Percentiles rank a stretch among this genome's conserved stretches.
Conservation (phyloP, 2,797 vertebrate species). For the Capromys pilorides region DNA sequence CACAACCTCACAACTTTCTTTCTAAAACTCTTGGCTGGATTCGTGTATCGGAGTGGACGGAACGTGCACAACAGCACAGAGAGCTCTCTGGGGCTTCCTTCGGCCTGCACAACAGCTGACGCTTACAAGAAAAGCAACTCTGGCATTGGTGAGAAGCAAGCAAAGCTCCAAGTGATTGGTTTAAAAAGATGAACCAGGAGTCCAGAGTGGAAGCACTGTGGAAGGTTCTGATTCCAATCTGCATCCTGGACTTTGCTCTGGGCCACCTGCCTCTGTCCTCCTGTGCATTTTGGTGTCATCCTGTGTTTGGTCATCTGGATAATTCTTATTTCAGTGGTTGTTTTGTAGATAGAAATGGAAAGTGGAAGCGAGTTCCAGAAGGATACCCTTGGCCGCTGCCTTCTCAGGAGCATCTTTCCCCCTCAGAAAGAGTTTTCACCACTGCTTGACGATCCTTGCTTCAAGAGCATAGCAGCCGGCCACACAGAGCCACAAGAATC, state of each 20-base stretch:
- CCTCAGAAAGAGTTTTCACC: background rate
- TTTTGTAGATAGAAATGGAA: background rate
- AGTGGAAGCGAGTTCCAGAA: background rate
- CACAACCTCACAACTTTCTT: background rate
- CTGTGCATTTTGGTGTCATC: background rate
- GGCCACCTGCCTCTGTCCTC: background rate
- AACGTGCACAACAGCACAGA: fast-evolving
- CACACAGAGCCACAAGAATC: background rate
- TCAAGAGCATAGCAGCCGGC: background rate
- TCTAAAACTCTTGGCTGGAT: background rate
- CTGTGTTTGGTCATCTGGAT: background rate
- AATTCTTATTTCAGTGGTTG: background rate
- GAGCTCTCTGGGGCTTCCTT: background rate
- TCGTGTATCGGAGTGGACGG: background rate
- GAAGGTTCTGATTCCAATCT: background rate
- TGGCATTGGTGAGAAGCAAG: background rate
- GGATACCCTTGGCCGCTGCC: background rate
- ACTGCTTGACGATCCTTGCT: background rate
- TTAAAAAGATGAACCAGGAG: background rate
- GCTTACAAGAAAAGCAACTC: background rate
- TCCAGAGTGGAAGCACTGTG: background rate
- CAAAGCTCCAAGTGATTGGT: background rate
- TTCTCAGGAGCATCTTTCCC: background rate
- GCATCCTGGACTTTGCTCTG: too few relatives aligned
- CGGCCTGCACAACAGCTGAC: background rate